phyloP scores from a whole-genome alignment of 2,888 invertebrate species.

The Drosophila putrida region DNA sequence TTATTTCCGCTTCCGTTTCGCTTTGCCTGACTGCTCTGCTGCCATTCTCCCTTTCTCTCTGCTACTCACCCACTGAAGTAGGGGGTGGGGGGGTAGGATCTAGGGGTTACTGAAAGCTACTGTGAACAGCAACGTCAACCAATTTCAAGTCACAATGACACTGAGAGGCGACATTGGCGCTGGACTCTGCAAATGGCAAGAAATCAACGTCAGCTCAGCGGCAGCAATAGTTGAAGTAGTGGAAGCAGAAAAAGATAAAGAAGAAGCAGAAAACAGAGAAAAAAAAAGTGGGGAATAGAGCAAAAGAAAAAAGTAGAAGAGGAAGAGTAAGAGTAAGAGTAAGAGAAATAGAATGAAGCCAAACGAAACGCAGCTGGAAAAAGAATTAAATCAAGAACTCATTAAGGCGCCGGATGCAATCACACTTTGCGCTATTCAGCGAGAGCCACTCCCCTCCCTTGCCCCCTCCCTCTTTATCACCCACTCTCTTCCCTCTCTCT shows the following conservation, averaged over 20 bases:
- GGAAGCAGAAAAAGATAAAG: constrained; percentile 9
- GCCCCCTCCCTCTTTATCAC: neutral
- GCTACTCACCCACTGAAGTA: neutral
- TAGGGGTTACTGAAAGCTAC: constrained; percentile 1
- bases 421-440: constrained; percentile 83
- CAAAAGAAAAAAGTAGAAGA: neutral
- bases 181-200: constrained; percentile 74
- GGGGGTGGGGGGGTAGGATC: neutral
- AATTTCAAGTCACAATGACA: constrained; percentile 70
- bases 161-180: constrained; percentile 63
- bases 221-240: constrained; percentile 9
- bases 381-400: constrained; percentile 84
- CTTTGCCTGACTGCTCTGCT: constrained; percentile 4
- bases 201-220: constrained; percentile 74
- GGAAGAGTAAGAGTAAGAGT: too few relatives aligned
- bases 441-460: constrained; percentile 54
- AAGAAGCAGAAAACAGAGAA: constrained; percentile 1
- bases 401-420: constrained; percentile 85
- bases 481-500: neutral
- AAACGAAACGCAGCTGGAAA: constrained; percentile 75
- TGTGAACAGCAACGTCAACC: constrained; percentile 53
- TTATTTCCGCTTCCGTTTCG: constrained; percentile 42
- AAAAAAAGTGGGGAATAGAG: neutral
- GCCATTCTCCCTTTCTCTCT: neutral
- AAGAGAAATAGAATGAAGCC: constrained; percentile 56